Conservation (phyloP, 2,113 vertebrate genomes). For the Oncorhynchus keta region DNA sequence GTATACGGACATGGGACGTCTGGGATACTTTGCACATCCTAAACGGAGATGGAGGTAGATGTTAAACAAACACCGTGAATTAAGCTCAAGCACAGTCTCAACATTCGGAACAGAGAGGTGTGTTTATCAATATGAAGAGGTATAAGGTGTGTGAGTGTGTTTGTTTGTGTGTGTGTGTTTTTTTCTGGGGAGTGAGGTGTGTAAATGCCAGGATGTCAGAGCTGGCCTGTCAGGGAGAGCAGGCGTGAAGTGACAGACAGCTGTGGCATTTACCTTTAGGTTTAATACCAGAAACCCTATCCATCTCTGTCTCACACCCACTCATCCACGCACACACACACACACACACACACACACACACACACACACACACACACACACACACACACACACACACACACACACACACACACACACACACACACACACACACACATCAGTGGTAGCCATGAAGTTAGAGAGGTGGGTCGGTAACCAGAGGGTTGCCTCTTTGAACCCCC, state of each 20-base stretch:
- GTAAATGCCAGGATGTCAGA: slow-evolving; percentile 17
- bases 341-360: neutral
- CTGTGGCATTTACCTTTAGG: slow-evolving; percentile 12
- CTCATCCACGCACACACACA: neutral
- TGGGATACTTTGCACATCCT: too few species aligned
- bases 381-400: neutral
- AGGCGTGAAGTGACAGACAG: slow-evolving; percentile 9
- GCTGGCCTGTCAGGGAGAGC: neutral
- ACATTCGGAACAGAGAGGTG: too few species aligned
- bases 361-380: neutral
- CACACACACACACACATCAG: neutral
- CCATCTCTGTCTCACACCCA: slow-evolving; percentile 8
- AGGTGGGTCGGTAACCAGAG: too few species aligned
- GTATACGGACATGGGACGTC: too few species aligned
- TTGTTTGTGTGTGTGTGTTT: neutral
- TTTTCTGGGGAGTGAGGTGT: neutral
- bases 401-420: neutral
- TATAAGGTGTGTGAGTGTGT: too few species aligned
- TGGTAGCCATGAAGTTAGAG: too few species aligned
- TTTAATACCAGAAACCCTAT: slow-evolving; percentile 9
- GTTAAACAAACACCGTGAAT: too few species aligned
- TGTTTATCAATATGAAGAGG: too few species aligned
- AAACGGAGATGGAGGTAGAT: too few species aligned
- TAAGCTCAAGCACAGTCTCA: too few species aligned
- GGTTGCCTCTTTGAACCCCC: too few species aligned